These are phyloP conservation scores for Scolopax bukidnonensis DNA, from an alignment of 2,797 vertebrate genomes.

Conservation along the genomic window DNA sequence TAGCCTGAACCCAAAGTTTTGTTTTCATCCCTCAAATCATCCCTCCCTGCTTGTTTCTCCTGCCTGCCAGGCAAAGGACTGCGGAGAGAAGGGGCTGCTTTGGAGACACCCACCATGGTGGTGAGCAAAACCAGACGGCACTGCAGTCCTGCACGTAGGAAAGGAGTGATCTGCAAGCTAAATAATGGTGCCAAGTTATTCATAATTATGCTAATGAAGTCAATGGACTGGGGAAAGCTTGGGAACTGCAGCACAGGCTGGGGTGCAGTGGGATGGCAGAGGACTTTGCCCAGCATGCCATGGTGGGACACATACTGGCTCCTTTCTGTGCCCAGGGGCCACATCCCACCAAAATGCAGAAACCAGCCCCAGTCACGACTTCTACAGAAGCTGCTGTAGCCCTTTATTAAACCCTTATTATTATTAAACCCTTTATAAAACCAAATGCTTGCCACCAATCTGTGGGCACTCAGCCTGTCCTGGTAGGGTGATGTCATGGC, in stretches of 20 bases:
- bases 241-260: not conserved
- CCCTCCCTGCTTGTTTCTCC: not conserved
- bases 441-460: not conserved
- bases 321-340: not conserved
- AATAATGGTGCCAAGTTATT: not conserved
- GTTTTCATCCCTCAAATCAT: not conserved
- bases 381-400: not conserved
- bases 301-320: not conserved
- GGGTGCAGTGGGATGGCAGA: not conserved
- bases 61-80: not conserved
- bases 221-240: not conserved
- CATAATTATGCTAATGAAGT: not conserved
- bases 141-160: rapidly evolving
- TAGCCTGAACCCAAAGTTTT: not conserved
- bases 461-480: not conserved
- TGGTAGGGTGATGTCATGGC: not conserved
- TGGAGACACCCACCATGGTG: rapidly evolving
- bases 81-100: not conserved
- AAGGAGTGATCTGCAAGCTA: not conserved
- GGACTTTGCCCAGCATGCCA: not conserved
- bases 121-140: not conserved
- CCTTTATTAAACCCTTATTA: not conserved
- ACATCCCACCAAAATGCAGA: not conserved
- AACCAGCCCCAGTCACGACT: rapidly evolving
- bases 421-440: not conserved